These are phyloP conservation scores for Cyrtorhinus lividipennis DNA, from an alignment of 1,140 invertebrate genomes.

Conservation along the genomic window DNA sequence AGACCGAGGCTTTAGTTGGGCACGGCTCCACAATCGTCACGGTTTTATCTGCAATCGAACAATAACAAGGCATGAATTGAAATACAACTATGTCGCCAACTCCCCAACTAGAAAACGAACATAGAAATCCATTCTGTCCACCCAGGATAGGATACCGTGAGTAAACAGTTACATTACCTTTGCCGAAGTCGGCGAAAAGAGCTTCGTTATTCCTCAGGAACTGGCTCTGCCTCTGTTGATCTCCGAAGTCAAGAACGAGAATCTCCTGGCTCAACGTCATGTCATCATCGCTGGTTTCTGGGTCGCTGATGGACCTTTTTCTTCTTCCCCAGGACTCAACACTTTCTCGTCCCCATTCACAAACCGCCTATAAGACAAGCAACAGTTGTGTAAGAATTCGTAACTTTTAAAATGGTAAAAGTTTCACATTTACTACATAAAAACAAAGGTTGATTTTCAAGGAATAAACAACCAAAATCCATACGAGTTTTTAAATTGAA, in stretches of 20 bases:
- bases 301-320: conserved; percentile 48
- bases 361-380: conserved; percentile 57
- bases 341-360: conserved; percentile 74
- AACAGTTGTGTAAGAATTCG: background rate
- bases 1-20: conserved; percentile 75
- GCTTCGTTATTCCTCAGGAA: conserved; percentile 53
- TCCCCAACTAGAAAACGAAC: no score
- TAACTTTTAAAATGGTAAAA: background rate
- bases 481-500: no score
- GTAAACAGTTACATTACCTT: conserved; percentile 38
- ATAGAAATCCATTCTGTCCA: background rate
- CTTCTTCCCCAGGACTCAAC: conserved; percentile 80
- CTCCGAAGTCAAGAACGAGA: conserved; percentile 76
- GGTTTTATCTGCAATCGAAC: conserved; percentile 70
- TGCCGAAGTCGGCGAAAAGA: conserved; percentile 55
- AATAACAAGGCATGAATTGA: no score
- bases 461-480: no score
- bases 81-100: no score
- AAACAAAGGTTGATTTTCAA: no score
- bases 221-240: conserved; percentile 61
- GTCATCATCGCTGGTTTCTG: conserved; percentile 49
- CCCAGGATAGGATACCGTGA: background rate
- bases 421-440: background rate
- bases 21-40: conserved; percentile 74
- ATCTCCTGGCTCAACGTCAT: conserved; percentile 92